phyloP scores from a whole-genome alignment of 2,113 vertebrate genomes.

The Anhinga rufa region DNA sequence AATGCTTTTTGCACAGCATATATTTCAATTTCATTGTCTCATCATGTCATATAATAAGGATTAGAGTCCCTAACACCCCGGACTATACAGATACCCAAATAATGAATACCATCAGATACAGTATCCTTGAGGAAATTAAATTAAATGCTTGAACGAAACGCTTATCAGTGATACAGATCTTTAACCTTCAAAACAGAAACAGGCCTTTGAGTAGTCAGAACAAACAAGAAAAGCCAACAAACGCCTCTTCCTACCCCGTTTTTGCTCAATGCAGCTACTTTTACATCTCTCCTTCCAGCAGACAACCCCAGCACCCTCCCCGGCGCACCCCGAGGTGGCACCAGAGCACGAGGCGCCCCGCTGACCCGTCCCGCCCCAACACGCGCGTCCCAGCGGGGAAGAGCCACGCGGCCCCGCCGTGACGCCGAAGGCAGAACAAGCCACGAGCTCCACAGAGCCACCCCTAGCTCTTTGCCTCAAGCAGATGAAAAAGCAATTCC shows the following conservation, averaged over 20 bases:
- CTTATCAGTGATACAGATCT: not conserved
- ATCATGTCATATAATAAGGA: not conserved
- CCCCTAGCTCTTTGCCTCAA: no score
- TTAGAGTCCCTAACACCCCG: not conserved
- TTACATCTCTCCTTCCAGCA: no score
- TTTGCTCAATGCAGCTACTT: not conserved
- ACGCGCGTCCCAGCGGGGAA: rapidly evolving
- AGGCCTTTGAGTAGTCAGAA: not conserved
- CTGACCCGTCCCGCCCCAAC: rapidly evolving
- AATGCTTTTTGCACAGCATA: not conserved
- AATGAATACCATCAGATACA: not conserved
- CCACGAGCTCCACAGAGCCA: rapidly evolving
- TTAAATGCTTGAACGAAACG: not conserved
- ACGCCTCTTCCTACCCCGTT: not conserved
- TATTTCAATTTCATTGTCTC: not conserved
- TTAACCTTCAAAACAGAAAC: not conserved
- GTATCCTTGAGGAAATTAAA: not conserved
- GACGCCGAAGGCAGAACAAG: rapidly evolving
- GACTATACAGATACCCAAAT: not conserved
- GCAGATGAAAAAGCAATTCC: not conserved
- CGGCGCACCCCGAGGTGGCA: no score
- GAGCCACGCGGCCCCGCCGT: rapidly evolving
- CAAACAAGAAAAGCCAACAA: not conserved
- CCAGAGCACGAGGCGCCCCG: rapidly evolving
- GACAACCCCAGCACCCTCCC: no score